Percentiles rank a stretch among this genome's conserved stretches.
Conservation (phyloP, 2,113 vertebrate species). For the Thryonomys swinderianus region DNA sequence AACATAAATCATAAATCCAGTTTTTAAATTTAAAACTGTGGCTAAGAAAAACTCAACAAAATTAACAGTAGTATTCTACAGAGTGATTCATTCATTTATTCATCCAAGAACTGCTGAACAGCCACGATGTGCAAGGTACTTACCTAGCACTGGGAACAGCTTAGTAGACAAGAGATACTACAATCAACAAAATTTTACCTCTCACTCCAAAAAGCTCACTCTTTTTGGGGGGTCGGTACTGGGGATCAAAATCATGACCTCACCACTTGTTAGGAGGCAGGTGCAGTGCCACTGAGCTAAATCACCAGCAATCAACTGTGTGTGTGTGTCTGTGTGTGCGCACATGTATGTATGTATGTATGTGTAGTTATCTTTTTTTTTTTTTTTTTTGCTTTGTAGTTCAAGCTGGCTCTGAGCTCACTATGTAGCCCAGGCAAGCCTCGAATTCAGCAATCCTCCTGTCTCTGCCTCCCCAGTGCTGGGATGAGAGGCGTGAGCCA, state of each 20-base stretch:
- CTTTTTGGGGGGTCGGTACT: not conserved
- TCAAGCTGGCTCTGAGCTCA: too few relatives aligned
- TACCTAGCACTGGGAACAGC: not conserved
- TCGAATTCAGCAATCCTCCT: too few relatives aligned
- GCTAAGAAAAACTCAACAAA: slow-evolving; percentile 38
- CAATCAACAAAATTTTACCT: not conserved
- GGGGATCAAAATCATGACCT: not conserved
- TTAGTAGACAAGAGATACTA: not conserved
- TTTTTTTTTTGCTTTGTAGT: too few relatives aligned
- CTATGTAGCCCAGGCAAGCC: too few relatives aligned
- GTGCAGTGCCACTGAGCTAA: too few relatives aligned
- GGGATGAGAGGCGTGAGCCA: too few relatives aligned
- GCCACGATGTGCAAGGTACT: not conserved
- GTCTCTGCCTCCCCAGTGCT: too few relatives aligned
- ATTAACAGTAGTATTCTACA: not conserved
- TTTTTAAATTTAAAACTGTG: slow-evolving; percentile 25
- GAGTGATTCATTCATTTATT: not conserved
- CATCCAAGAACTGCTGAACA: not conserved
- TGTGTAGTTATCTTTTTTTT: too few relatives aligned
- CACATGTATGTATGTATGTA: too few relatives aligned
- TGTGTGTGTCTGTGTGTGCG: too few relatives aligned
- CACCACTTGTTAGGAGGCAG: too few relatives aligned
- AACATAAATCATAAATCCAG: slow-evolving; percentile 3
- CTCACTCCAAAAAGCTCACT: not conserved
- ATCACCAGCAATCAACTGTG: too few relatives aligned